Percentiles rank a stretch among this genome's conserved stretches.
Evolutionary conservation across 2,113 vertebrate genomes (phyloP).

Genomic region (Hemichromis elongatus): DNA sequence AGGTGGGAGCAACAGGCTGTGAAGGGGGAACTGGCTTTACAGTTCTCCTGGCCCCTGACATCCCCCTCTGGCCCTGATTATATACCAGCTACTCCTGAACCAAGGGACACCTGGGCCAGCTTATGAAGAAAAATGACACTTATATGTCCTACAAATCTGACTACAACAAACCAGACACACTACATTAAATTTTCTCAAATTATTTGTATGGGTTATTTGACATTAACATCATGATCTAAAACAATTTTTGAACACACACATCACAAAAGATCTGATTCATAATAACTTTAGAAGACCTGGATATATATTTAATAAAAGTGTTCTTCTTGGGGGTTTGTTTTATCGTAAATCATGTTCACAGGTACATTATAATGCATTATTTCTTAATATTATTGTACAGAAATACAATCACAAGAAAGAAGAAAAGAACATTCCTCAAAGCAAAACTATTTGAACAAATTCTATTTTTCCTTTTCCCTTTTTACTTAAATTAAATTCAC

Average conservation of each 20-base stretch:
- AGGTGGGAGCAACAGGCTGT: conserved; percentile 56
- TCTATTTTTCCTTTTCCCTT: background rate
- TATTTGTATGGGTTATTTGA: background rate
- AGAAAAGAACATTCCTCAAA: background rate
- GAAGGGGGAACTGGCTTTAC: conserved; percentile 48
- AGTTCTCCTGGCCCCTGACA: conserved; percentile 37
- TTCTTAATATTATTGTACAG: background rate
- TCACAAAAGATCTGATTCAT: background rate
- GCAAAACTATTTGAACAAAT: background rate
- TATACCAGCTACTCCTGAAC: conserved; percentile 27
- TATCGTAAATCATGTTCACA: too few species aligned
- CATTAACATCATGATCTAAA: background rate
- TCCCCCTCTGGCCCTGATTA: conserved; percentile 37
- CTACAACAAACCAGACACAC: background rate
- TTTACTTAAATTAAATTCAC: background rate
- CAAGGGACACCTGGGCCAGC: background rate
- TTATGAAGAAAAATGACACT: conserved; percentile 24
- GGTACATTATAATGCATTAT: too few species aligned
- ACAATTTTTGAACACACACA: background rate
- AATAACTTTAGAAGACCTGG: background rate
- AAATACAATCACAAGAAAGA: background rate
- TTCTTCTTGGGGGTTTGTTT: background rate
- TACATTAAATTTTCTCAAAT: background rate
- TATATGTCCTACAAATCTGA: background rate
- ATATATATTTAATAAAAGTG: background rate